Percentiles rank a stretch among this genome's conserved stretches.
These are phyloP conservation scores for Anableps anableps DNA, from an alignment of 2,797 vertebrate genomes.

Conservation along the genomic window DNA sequence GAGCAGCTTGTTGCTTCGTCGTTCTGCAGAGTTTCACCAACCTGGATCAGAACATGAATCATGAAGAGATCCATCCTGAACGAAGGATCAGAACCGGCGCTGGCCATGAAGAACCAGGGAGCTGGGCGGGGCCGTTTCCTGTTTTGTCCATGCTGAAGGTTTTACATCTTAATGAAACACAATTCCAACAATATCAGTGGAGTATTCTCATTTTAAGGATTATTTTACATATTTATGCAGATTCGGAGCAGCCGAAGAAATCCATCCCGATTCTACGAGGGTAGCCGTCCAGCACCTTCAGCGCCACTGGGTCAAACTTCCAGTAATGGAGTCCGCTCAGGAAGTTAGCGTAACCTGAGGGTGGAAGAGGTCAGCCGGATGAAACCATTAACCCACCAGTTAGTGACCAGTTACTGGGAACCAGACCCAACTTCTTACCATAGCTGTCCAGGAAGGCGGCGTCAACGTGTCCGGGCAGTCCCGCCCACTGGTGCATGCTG, in stretches of 20 bases:
- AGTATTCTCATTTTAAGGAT: not conserved
- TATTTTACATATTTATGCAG: slow-evolving; percentile 15
- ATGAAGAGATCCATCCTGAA: not conserved
- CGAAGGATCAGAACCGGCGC: not conserved
- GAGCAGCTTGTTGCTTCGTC: no score
- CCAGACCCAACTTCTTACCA: slow-evolving; percentile 42
- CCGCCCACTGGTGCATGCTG: slow-evolving; percentile 46
- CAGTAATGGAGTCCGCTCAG: slow-evolving; percentile 85
- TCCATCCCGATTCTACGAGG: slow-evolving; percentile 85
- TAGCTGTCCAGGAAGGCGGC: slow-evolving; percentile 61
- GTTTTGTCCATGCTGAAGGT: not conserved
- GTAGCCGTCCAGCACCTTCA: slow-evolving; percentile 85
- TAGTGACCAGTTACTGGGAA: not conserved
- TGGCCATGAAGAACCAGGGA: not conserved
- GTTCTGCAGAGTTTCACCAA: not conserved
- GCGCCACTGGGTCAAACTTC: slow-evolving; percentile 86
- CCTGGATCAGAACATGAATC: not conserved
- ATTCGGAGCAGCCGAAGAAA: slow-evolving; percentile 62
- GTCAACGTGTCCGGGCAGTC: slow-evolving; percentile 51
- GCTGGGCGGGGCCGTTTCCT: not conserved
- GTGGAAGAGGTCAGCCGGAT: not conserved
- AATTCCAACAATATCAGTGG: not conserved
- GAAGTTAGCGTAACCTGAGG: slow-evolving; percentile 63
- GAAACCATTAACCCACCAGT: not conserved
- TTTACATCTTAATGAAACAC: not conserved